phyloP scores from a whole-genome alignment of 2,113 vertebrate species.

The Anarrhichthys ocellatus region DNA sequence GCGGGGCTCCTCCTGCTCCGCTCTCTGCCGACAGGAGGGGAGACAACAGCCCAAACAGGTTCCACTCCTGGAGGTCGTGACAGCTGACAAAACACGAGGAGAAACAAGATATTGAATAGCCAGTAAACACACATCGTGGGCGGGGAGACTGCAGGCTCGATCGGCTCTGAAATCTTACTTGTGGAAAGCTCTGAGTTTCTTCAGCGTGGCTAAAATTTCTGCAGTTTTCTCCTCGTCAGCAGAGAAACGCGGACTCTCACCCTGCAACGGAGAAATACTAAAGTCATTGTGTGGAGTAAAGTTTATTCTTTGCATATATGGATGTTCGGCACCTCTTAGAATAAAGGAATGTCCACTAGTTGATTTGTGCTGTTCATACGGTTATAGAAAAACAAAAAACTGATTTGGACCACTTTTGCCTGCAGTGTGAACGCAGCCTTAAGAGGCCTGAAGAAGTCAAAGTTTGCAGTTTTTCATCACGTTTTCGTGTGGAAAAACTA shows the following conservation, averaged over 20 bases:
- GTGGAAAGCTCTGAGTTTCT: slow-evolving; percentile 88
- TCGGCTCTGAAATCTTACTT: slow-evolving; percentile 82
- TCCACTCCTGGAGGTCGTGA: slow-evolving; percentile 88
- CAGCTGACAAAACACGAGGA: slow-evolving; percentile 78
- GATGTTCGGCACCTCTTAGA: not conserved
- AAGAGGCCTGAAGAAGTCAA: not conserved
- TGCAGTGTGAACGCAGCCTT: not conserved
- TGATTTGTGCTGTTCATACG: too few relatives aligned
- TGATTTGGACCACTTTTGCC: too few relatives aligned
- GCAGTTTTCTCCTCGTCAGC: slow-evolving; percentile 72
- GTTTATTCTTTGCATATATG: too few relatives aligned
- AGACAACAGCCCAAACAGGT: slow-evolving; percentile 82
- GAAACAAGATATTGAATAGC: not conserved
- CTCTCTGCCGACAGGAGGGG: slow-evolving; percentile 81
- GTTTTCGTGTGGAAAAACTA: too few relatives aligned
- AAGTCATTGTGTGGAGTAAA: not conserved
- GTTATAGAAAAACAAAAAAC: too few relatives aligned
- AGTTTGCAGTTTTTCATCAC: too few relatives aligned
- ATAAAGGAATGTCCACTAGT: not conserved
- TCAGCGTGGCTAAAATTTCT: slow-evolving; percentile 79
- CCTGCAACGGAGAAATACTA: slow-evolving; percentile 73
- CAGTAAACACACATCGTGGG: not conserved
- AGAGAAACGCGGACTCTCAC: slow-evolving; percentile 74
- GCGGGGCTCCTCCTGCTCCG: slow-evolving; percentile 72
- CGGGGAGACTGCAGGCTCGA: not conserved